These are phyloP conservation scores for Mythimna lalbum DNA, from an alignment of 2,888 invertebrate genomes.

Conservation along the genomic window DNA sequence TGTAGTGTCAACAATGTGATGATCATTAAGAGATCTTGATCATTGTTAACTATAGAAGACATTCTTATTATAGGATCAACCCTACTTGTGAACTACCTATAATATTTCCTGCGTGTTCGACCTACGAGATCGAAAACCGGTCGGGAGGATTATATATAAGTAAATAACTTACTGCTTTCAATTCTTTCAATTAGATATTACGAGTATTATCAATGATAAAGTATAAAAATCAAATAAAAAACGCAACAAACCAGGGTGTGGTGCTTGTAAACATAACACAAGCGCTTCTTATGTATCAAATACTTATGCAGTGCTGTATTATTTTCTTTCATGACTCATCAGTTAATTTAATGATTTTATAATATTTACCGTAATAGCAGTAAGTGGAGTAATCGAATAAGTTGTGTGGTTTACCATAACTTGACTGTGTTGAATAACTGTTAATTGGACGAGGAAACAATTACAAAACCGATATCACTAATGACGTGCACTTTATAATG, in stretches of 20 bases:
- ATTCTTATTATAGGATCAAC: too few relatives aligned
- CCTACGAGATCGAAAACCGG: too few relatives aligned
- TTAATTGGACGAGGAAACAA: conserved; percentile 7
- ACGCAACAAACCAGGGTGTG: not conserved
- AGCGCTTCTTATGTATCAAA: too few relatives aligned
- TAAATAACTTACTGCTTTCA: too few relatives aligned
- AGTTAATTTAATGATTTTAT: not conserved
- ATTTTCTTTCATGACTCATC: conserved; percentile 8
- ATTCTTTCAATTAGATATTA: not conserved
- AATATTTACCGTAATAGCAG: not conserved
- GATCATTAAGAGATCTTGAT: too few relatives aligned
- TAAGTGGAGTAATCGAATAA: conserved; percentile 11
- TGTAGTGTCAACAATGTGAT: too few relatives aligned
- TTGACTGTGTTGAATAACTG: conserved; percentile 4
- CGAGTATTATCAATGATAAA: not conserved
- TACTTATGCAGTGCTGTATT: not conserved
- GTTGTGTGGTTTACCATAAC: conserved; percentile 25
- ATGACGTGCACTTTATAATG: not conserved
- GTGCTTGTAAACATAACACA: not conserved
- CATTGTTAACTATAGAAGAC: too few relatives aligned
- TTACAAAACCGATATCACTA: conserved; percentile 1
- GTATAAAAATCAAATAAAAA: not conserved
- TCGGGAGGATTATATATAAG: too few relatives aligned
- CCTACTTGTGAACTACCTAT: not conserved
- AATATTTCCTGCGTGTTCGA: not conserved